Evolutionary conservation across 1,140 invertebrate species (phyloP).

Genomic region (Acromyrmex charruanus): DNA sequence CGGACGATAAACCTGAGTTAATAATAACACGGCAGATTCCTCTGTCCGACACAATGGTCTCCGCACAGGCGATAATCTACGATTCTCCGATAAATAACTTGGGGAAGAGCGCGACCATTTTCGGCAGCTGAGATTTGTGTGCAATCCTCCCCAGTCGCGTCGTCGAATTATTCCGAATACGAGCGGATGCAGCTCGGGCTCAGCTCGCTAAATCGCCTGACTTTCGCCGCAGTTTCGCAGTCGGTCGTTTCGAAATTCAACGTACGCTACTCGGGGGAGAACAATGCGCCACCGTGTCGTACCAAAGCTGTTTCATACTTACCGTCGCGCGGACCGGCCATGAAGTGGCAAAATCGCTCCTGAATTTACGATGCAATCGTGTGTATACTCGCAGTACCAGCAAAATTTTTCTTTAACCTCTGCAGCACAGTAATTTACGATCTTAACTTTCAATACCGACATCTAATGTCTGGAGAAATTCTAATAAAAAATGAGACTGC

Average conservation of each 20-base stretch:
- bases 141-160: not conserved
- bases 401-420: conserved; percentile 8
- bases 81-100: conserved; percentile 62
- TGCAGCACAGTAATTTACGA: conserved; percentile 12
- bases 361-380: conserved; percentile 40
- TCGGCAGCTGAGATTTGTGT: conserved; percentile 18
- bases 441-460: not conserved
- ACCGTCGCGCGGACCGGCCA: not conserved
- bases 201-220: conserved; percentile 34
- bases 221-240: conserved; percentile 57
- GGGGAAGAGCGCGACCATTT: conserved; percentile 7
- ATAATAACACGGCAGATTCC: conserved; percentile 41
- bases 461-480: not conserved
- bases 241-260: conserved; percentile 53
- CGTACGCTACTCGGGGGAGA: conserved; percentile 13
- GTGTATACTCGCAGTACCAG: not conserved
- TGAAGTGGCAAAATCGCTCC: conserved; percentile 17
- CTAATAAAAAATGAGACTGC: not conserved
- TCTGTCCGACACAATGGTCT: conserved; percentile 3
- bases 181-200: conserved; percentile 27
- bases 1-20: conserved; percentile 37
- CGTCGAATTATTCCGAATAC: conserved; percentile 43
- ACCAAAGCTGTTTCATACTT: conserved; percentile 47
- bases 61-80: conserved; percentile 45
- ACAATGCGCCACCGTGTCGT: conserved; percentile 51